A percentile compares a stretch with the other conserved stretches of the same genome.
phyloP scores from a whole-genome alignment of 2,888 invertebrate species.

The Tridacna gigas region DNA sequence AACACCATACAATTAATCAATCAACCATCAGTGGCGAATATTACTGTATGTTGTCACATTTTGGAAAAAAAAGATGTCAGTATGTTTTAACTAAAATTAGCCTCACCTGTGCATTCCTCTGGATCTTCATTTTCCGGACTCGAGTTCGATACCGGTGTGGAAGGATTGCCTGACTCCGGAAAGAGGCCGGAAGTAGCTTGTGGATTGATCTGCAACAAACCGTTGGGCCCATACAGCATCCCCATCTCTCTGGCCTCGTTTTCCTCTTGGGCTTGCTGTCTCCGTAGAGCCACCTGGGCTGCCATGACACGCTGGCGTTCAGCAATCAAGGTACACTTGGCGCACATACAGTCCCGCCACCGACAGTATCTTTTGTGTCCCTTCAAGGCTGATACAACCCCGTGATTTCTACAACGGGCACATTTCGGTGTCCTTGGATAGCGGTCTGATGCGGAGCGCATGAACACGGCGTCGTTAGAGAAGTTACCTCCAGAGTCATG shows the following conservation, averaged over 20 bases:
- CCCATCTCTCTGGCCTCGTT: conserved; percentile 98
- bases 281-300: conserved; percentile 96
- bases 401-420: conserved; percentile 98
- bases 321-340: conserved; percentile 98
- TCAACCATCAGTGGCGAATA: too few species aligned
- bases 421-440: conserved; percentile 99
- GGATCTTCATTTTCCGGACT: neutral
- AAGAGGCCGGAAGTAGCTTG: conserved; percentile 9
- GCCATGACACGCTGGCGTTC: conserved; percentile 99
- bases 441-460: conserved; percentile 88
- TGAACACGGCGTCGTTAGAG: conserved; percentile 46
- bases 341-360: conserved; percentile 97
- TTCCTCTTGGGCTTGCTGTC: conserved; percentile 98
- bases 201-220: conserved; percentile 58
- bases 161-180: neutral
- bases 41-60: too few species aligned
- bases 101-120: conserved; percentile 12
- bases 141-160: neutral
- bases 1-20: too few species aligned
- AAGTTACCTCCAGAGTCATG: conserved; percentile 9
- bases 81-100: too few species aligned
- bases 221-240: conserved; percentile 88
- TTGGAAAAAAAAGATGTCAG: too few species aligned
- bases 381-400: conserved; percentile 97
- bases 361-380: conserved; percentile 93